These are phyloP conservation scores for Adineta ricciae DNA, from an alignment of 2,888 invertebrate species.

Conservation along the genomic window DNA sequence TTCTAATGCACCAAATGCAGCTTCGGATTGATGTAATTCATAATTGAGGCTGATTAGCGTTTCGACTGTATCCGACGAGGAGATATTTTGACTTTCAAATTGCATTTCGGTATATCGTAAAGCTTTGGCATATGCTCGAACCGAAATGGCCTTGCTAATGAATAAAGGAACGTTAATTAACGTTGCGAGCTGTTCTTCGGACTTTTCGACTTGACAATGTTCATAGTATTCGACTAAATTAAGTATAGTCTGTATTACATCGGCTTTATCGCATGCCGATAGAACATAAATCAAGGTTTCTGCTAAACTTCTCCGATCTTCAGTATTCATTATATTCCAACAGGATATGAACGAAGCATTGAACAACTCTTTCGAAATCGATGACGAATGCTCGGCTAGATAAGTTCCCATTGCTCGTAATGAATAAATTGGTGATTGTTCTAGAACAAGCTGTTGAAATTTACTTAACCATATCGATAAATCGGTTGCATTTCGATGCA, in stretches of 20 bases:
- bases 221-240: constrained; percentile 99
- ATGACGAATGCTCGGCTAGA: neutral
- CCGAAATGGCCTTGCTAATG: constrained; percentile 85
- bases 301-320: constrained; percentile 66
- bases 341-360: constrained; percentile 98
- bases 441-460: neutral
- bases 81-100: constrained; percentile 56
- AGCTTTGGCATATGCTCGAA: constrained; percentile 72
- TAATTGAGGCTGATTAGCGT: constrained; percentile 66
- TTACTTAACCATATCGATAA: neutral
- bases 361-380: constrained; percentile 63
- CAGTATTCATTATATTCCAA: constrained; percentile 76
- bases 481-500: neutral
- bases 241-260: constrained; percentile 85
- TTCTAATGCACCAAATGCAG: constrained; percentile 78
- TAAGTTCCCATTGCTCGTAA: constrained; percentile 1
- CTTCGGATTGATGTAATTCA: constrained; percentile 92
- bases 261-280: constrained; percentile 76
- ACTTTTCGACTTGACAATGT: constrained; percentile 65
- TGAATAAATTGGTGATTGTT: constrained; percentile 9
- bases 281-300: constrained; percentile 63
- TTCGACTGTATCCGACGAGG: constrained; percentile 49
- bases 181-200: neutral
- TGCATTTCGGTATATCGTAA: constrained; percentile 83
- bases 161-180: constrained; percentile 72